Evolutionary conservation across 2,113 vertebrate genomes (phyloP).

Genomic region (Burhinus bistriatus): DNA sequence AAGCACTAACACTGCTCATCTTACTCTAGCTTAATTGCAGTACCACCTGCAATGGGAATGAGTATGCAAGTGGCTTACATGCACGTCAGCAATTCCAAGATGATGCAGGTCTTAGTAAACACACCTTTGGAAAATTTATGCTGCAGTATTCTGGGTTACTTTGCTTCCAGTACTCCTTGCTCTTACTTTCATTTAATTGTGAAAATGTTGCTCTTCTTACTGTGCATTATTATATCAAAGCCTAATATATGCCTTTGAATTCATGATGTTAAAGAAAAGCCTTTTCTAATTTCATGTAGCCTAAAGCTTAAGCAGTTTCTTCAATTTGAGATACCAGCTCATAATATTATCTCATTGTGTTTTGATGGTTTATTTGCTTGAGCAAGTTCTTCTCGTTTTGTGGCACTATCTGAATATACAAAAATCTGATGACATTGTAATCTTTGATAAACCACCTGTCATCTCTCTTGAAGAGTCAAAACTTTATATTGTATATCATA

Average conservation of each 20-base stretch:
- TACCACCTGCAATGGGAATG: neutral
- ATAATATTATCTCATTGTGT: neutral
- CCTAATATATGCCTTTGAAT: neutral
- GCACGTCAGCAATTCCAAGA: neutral
- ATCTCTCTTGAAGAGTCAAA: neutral
- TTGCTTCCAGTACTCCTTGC: neutral
- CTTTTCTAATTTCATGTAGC: neutral
- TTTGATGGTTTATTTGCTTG: neutral
- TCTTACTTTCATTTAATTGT: neutral
- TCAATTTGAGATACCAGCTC: neutral
- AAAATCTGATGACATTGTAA: neutral
- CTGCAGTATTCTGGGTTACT: neutral
- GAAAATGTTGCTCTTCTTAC: neutral
- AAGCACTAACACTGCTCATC: neutral
- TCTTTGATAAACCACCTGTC: neutral
- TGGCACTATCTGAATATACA: neutral
- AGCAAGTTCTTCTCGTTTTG: neutral
- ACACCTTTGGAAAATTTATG: neutral
- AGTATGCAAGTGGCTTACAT: neutral
- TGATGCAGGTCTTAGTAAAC: neutral
- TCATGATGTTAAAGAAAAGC: neutral
- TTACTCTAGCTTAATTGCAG: neutral
- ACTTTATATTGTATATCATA: neutral
- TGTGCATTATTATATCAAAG: neutral
- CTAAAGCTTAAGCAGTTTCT: neutral